Evolutionary conservation across 2,113 vertebrate genomes (phyloP), one percentile per base, ranked within the genome.

Genomic region (Callopanchax toddi): DNA sequence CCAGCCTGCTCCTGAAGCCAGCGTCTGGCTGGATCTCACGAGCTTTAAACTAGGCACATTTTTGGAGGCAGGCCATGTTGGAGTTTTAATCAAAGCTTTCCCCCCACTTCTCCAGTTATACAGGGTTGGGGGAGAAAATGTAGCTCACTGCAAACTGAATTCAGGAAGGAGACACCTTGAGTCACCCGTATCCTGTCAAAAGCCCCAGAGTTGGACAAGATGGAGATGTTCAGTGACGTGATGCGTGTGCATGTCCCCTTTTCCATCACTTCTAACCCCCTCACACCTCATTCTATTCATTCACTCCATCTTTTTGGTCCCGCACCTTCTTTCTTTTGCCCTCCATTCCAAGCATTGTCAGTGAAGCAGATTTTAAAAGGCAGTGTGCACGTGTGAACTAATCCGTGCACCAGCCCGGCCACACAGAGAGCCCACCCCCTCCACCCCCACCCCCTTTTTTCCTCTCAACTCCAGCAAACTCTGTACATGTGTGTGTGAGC

Each of bases 361-460:
- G 78, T 71, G 67, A 62, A 82, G 81, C 80, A 87, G 87, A 89
- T 89, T n/a, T n/a, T 87, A 89, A 80, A 82, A 83, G 78, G 82
- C 84, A 76, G 74, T 82, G 77, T 86, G 82, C 87, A 89, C 74
- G 82, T 88, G 83, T 83, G 82, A 85, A 86, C 80, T 88, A 89
- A 89, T 89, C 87, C 65, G 39, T 80, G 82, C 73, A 78, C 77
- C 74, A 78, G 79, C 67, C 60, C 53, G 34, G 50, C 71, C 29
- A 52, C 60, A 71, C 57, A 74, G 49, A 59, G 60, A 52, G 39
- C 12, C 26, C 50, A n/a, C n/a, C n/a, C n/a, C n/a, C n/a, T n/a
- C n/a, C n/a, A n/a, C 34, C 2, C 42, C 49, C 40, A 59, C 9
- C 45, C 45, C 59, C 15, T 22, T 43, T 32, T 4, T 34, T 29